Percentiles rank a stretch among this genome's conserved stretches.
These are phyloP conservation scores for Lobophora halterata DNA, from an alignment of 2,888 invertebrate genomes.

Conservation along the genomic window DNA sequence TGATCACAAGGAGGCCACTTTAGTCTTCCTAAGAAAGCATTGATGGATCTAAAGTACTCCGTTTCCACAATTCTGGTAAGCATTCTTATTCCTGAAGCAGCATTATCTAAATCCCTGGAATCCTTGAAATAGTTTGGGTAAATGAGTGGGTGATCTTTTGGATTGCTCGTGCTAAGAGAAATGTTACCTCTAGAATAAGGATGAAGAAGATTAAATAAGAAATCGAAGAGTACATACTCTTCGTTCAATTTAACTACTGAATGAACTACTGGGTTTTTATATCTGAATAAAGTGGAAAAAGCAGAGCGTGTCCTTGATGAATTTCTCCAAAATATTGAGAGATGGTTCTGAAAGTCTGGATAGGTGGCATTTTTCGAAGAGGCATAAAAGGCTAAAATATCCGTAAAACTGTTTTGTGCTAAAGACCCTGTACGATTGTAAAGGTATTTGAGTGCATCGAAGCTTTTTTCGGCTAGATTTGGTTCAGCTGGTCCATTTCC, in stretches of 20 bases:
- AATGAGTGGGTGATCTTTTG: conserved; percentile 81
- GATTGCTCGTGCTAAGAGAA: conserved; percentile 76
- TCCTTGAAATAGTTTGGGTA: conserved; percentile 83
- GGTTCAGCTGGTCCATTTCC: conserved; percentile 44
- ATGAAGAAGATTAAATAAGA: conserved; percentile 59
- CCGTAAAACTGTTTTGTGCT: conserved; percentile 71
- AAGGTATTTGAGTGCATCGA: conserved; percentile 68
- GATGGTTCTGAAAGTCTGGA: conserved; percentile 52
- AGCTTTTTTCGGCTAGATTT: conserved; percentile 36
- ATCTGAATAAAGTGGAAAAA: conserved; percentile 37
- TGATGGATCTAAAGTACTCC: conserved; percentile 45
- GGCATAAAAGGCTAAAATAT: conserved; percentile 62
- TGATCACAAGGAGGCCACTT: conserved; percentile 44
- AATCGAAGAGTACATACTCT: conserved; percentile 47
- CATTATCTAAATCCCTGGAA: conserved; percentile 67
- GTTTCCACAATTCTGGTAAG: conserved; percentile 46
- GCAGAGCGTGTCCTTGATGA: conserved; percentile 22
- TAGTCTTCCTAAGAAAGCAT: conserved; percentile 43
- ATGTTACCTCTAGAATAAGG: conserved; percentile 79
- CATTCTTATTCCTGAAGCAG: conserved; percentile 46
- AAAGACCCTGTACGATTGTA: conserved; percentile 73
- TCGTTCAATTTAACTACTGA: conserved; percentile 42
- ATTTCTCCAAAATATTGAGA: conserved; percentile 45
- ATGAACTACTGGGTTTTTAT: conserved; percentile 26
- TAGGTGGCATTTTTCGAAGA: conserved; percentile 41